Evolutionary conservation across 2,888 invertebrate genomes (phyloP), one percentile per base, ranked within the genome.

Genomic region (Phaedon cochleariae): DNA sequence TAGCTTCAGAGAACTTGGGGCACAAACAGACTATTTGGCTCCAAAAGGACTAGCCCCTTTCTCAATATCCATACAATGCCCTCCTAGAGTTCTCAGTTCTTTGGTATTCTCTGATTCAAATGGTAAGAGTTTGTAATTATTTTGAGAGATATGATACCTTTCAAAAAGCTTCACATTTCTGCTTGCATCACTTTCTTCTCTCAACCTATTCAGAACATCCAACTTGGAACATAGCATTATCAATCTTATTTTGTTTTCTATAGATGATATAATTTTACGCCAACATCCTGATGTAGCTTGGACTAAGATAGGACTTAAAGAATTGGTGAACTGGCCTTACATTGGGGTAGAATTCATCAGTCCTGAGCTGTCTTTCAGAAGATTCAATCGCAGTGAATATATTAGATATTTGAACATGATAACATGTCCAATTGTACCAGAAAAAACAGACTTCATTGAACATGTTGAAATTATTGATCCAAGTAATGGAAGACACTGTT

Each of bases 241-340:
- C 46, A 46, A 49, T 22, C 22, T 10, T 49, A 0, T 17, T 5
- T 49, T 12, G 1, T 49, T 18, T 4, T 22, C 7, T 71, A 59
- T 53, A 74, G 74, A 70, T 54, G 69, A 72, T 64, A 64, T 74
- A 51, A 22, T 74, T 49, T 49, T 76, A 29, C 71, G 67, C 46
- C 71, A 71, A 49, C 74, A 74, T 59, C 58, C 45, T 15, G 62
- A 67, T 0, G 18, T 68, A 52, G 62, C 63, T 37, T 73, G 71
- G 71, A 57, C 65, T 15, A 62, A 34, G 18, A 65, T 71, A 9
- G 58, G 64, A 15, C 37, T 73, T 12, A 67, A 52, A 49, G 71
- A 76, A 46, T 60, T 76, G 18, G 59, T 75, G 12, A 68, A 73
- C 34, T 76, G 76, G 76, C 76, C 76, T 22, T 61, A 73, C 37